A percentile compares a stretch with the other conserved stretches of the same genome.
phyloP scores from a whole-genome alignment of 1,140 invertebrate species.

The Triops longicaudatus region DNA sequence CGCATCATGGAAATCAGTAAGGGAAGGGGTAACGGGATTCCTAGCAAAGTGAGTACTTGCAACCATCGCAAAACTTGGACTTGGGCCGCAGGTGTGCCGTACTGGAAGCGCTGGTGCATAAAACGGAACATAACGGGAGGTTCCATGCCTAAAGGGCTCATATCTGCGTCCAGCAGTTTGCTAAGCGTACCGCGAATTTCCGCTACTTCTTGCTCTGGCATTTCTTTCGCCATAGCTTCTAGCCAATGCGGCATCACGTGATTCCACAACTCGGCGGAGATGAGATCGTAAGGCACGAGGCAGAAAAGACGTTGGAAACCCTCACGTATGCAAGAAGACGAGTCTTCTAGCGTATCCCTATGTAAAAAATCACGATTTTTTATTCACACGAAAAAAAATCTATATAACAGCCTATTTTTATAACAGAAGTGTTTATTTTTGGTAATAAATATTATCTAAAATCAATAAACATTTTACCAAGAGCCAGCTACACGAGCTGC shows the following conservation, averaged over 20 bases:
- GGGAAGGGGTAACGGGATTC: conserved; percentile 76
- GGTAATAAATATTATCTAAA: too few species aligned
- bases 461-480: too few species aligned
- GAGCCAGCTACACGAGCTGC: conserved; percentile 87
- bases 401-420: too few species aligned
- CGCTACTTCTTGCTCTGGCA: conserved; percentile 80
- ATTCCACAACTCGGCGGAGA: conserved; percentile 92
- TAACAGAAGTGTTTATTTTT: too few species aligned
- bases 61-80: conserved; percentile 91
- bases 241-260: conserved; percentile 98
- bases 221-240: conserved; percentile 91
- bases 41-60: conserved; percentile 72
- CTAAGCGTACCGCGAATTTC: conserved; percentile 89
- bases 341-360: conserved; percentile 76
- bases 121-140: conserved; percentile 92
- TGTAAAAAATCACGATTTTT: conserved; percentile 18
- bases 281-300: conserved; percentile 93
- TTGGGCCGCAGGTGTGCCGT: conserved; percentile 75
- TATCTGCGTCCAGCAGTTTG: conserved; percentile 93
- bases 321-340: conserved; percentile 90
- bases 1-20: conserved; percentile 82
- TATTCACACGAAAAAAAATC: conserved; percentile 31
- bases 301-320: conserved; percentile 86
- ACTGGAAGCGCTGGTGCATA: conserved; percentile 74
- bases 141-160: conserved; percentile 89